Base-by-base conservation (phyloP, 2,113 vertebrate species). In the Hylia prasina region DNA sequence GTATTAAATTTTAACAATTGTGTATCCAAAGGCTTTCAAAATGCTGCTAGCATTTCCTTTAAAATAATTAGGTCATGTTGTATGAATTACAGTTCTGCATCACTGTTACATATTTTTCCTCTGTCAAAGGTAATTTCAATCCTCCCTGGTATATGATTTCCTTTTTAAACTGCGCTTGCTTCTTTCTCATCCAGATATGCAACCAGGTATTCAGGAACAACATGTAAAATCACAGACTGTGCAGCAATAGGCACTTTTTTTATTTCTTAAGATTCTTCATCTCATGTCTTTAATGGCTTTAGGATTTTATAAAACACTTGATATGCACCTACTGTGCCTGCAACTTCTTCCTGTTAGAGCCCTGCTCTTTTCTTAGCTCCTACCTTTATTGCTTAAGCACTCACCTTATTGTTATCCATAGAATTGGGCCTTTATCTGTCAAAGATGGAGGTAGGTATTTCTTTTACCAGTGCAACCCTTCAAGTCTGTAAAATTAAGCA, bases 61-160 rank as follows among this genome's bases (percentile, higher is more conserved):
- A 95, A 95, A 96, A 96, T 96, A 97, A 97, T 97, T 96, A 95
- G 92, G 92, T 96, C 87, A 76, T 47, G 85, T 94, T 92, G 73
- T 77, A 68, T 88, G 90, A 95, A 95, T 91, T 94, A 88, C 61
- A 90, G 91, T 95, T 97, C 91, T 97, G 73, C 84, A 90, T 73
- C 19, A 5, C 70, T 90, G 58, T 94, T 88, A 71, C 86, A 64
- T 82, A 58, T 93, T 95, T 96, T 96, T 63, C 37, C 94, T 94
- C 86, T 94, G 79, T 92, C 90, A 94, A 87, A 96, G 79, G 73
- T 94, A 91, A 93, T 91, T 94, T 93, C 45, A 94, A 25, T 95
- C 45, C 69, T 94, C 35, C 9, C 54, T 93, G 33, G 51, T 87
- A 42, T 76, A 64, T 61, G 69, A 82, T 84, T 94, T 78, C 23